Percentiles rank a stretch among this genome's conserved stretches.
Conservation (phyloP, 2,888 invertebrate genomes). For the Ormyrus nitidulus region DNA sequence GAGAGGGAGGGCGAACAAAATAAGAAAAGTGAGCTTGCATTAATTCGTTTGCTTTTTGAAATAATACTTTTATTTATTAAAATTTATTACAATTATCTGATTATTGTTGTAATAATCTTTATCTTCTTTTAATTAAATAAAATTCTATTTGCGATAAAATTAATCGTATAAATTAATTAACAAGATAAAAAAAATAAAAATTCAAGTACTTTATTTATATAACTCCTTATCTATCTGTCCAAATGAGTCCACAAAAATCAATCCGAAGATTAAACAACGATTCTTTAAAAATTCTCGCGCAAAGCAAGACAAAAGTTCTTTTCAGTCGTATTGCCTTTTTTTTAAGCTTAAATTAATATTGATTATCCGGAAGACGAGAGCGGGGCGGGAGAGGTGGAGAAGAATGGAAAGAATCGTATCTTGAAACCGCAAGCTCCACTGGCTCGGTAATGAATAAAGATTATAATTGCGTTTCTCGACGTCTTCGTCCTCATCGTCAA, state of each 20-base stretch:
- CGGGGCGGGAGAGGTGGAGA: conserved; percentile 17
- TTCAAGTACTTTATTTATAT: no score
- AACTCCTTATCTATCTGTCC: no score
- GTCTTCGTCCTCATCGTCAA: conserved; percentile 60
- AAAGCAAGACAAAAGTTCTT: conserved; percentile 24
- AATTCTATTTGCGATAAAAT: not conserved
- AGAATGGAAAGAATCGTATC: conserved; percentile 73
- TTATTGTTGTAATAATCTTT: not conserved
- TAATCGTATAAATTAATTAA: not conserved
- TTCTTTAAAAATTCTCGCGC: not conserved
- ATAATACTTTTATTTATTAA: not conserved
- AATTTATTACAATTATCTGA: not conserved
- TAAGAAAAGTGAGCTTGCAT: conserved; percentile 30
- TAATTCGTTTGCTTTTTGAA: conserved; percentile 16
- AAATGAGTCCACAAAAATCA: no score
- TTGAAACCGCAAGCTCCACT: conserved; percentile 72
- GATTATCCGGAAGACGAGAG: conserved; percentile 33
- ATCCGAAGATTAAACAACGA: not conserved
- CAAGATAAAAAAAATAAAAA: no score
- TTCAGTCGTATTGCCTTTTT: conserved; percentile 21
- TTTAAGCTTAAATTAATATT: conserved; percentile 49
- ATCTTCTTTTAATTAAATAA: not conserved
- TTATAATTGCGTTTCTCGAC: conserved; percentile 74
- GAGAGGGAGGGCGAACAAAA: conserved; percentile 1
- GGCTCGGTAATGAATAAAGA: conserved; percentile 74